phyloP scores from a whole-genome alignment of 2,888 invertebrate genomes.

The Euzophera pinguis region DNA sequence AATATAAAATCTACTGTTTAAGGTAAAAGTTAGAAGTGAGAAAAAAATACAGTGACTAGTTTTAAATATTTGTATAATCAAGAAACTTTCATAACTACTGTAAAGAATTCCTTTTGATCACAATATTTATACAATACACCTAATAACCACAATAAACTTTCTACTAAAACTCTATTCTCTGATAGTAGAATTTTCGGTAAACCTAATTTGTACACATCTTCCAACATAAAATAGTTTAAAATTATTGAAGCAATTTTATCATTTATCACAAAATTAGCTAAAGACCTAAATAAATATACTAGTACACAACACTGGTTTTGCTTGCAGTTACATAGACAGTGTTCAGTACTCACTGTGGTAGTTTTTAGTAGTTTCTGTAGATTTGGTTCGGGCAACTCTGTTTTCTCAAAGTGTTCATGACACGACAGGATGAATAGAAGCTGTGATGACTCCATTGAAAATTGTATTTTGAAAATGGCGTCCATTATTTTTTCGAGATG shows the following conservation, averaged over 20 bases:
- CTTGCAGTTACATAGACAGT: slow-evolving; percentile 19
- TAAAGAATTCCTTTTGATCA: slow-evolving; percentile 35
- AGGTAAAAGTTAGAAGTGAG: too few species aligned
- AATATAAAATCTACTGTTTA: too few species aligned
- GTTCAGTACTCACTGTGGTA: slow-evolving; percentile 28
- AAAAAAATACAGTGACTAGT: too few species aligned
- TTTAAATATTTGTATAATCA: slow-evolving; percentile 10
- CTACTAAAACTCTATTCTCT: slow-evolving; percentile 25
- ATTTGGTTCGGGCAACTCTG: slow-evolving; percentile 24
- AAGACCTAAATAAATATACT: slow-evolving; percentile 40
- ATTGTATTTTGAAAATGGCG: slow-evolving; percentile 27
- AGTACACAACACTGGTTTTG: slow-evolving; percentile 30
- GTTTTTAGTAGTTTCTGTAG: slow-evolving; percentile 32
- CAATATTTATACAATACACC: slow-evolving; percentile 50
- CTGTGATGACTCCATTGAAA: slow-evolving; percentile 29
- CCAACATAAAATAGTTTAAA: slow-evolving; percentile 31
- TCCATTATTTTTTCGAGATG: slow-evolving; percentile 36
- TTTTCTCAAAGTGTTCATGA: slow-evolving; percentile 38
- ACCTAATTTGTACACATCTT: slow-evolving; percentile 24
- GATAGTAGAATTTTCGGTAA: slow-evolving; percentile 31
- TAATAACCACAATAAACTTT: slow-evolving; percentile 52
- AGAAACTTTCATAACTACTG: slow-evolving; percentile 19
- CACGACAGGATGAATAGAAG: slow-evolving; percentile 57
- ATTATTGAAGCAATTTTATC: slow-evolving; percentile 28
- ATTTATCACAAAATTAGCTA: slow-evolving; percentile 43